phyloP scores from a whole-genome alignment of 2,888 invertebrate species.

The Elysia crispata region DNA sequence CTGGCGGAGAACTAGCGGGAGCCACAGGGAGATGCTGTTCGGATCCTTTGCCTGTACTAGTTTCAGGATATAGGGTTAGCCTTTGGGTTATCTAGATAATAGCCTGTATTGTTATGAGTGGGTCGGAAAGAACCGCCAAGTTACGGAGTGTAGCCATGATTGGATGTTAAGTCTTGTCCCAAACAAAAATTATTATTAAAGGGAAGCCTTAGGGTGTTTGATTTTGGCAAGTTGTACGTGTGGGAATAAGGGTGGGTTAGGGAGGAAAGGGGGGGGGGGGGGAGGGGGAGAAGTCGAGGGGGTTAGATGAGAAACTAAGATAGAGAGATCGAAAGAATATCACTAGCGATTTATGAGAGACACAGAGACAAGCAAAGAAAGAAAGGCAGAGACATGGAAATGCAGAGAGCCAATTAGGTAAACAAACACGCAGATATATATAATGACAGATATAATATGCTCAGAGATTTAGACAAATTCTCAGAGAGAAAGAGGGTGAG shows the following conservation, averaged over 20 bases:
- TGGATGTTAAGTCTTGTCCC: no score
- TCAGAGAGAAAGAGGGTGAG: no score
- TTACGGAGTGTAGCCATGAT: no score
- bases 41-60: no score
- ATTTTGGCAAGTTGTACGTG: no score
- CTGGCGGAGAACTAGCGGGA: not conserved
- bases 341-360: not conserved
- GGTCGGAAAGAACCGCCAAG: not conserved
- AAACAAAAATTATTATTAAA: no score
- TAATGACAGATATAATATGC: no score
- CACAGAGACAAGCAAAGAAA: not conserved
- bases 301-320: not conserved
- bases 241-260: no score
- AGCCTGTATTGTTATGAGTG: not conserved
- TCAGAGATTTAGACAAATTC: no score
- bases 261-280: not conserved
- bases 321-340: slow-evolving; percentile 15
- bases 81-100: no score
- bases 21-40: not conserved
- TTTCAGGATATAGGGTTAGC: no score
- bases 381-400: not conserved
- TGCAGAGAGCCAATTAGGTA: not conserved
- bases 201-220: no score
- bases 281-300: not conserved
- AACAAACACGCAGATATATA: not conserved